Evolutionary conservation across 2,888 invertebrate species (phyloP), one percentile per base, ranked within the genome.

Genomic region (Trichogramma dendrolimi): DNA sequence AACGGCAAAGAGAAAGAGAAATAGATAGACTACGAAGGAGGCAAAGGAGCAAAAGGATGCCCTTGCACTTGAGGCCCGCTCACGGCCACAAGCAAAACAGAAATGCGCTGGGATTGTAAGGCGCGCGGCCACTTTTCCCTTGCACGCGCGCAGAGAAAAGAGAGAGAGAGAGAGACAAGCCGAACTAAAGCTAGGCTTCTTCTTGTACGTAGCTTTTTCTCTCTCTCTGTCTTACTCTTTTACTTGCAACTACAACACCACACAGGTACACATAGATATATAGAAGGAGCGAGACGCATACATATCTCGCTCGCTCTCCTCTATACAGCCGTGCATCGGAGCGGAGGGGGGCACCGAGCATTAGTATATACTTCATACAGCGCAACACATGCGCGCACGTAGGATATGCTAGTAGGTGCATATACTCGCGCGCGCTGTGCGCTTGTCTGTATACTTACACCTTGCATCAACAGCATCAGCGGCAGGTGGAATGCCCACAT

Each of bases 51-150:
- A 60, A 27, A 27, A 27, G 67, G 66, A 66, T 75, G 77, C 75
- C 77, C 77, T 77, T 77, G 77, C 75, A 76, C 76, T 77, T 74
- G 73, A 74, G 75, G 73, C 74, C 76, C 75, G 77, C 77, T 77
- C 77, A 75, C 75, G 77, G 75, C 74, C 76, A 75, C 76, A 75
- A 77, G 75, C 76, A 75, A 74, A 75, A 76, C 75, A 75, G 76
- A 76, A 76, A 75, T 76, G 75, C 27, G 27, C 76, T 74, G 73
- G 71, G 74, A 74, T 75, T 73, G 75, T 75, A 73, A 77, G 73
- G 73, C 73, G 75, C 74, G 72, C 75, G 71, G 74, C 73, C 73
- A 76, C 76, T 77, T 77, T 76, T 77, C 75, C 75, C 27, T 27
- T 75, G 72, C 70, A 70, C 70, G 66, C 70, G 65, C 67, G 69